Evolutionary conservation across 1,140 invertebrate genomes (phyloP).

Genomic region (Drosophila rufa): DNA sequence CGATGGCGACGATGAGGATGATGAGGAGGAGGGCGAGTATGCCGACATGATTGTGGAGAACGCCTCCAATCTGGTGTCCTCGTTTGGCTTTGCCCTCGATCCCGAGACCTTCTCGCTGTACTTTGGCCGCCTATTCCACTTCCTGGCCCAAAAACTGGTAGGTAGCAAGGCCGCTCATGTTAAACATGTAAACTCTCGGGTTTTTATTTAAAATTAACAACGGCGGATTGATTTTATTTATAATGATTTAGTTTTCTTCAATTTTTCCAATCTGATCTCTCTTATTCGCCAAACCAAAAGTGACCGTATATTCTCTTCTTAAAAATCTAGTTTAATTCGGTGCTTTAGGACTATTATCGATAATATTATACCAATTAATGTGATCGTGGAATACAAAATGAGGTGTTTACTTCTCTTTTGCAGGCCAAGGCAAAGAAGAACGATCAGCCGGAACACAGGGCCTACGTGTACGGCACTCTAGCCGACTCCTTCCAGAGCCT

Average conservation of each 20-base stretch:
- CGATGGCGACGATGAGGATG: conserved; percentile 90
- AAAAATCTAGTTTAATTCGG: no score
- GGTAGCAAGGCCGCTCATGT: conserved; percentile 36
- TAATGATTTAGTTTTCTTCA: no score
- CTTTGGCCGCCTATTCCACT: conserved; percentile 88
- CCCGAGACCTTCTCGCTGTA: conserved; percentile 89
- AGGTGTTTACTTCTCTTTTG: not conserved
- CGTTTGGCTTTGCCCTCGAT: conserved; percentile 88
- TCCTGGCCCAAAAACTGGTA: conserved; percentile 89
- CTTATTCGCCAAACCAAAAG: no score
- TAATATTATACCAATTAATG: no score
- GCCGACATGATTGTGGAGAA: conserved; percentile 91
- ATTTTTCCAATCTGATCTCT: no score
- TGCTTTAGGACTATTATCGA: no score
- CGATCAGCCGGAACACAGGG: conserved; percentile 86
- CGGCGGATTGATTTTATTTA: no score
- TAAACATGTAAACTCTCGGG: no score
- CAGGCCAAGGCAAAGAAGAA: conserved; percentile 72
- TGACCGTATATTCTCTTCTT: no score
- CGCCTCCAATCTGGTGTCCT: conserved; percentile 91
- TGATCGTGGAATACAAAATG: no score
- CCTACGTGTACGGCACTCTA: conserved; percentile 90
- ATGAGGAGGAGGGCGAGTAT: conserved; percentile 92
- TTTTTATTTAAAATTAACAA: no score
- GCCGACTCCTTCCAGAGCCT: conserved; percentile 90